Percentiles rank a stretch among this genome's conserved stretches.
These are phyloP conservation scores for Cettia cetti DNA, from an alignment of 2,113 vertebrate genomes.

Conservation along the genomic window DNA sequence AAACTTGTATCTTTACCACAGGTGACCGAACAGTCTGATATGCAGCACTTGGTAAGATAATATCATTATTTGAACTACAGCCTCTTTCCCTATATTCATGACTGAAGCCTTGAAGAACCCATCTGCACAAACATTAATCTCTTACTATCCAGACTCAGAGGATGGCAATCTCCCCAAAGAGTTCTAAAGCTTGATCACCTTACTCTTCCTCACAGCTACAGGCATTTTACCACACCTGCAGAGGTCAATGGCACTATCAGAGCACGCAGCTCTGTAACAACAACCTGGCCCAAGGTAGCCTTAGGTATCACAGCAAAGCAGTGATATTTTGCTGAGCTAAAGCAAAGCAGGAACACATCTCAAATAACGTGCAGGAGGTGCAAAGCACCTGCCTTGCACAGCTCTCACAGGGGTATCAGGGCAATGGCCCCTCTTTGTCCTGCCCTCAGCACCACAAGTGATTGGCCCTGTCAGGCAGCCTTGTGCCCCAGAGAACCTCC, in stretches of 20 bases:
- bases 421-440: neutral
- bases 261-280: neutral
- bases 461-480: neutral
- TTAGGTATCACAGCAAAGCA: neutral
- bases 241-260: neutral
- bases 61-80: neutral
- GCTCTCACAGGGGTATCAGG: neutral
- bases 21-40: neutral
- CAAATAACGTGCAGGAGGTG: neutral
- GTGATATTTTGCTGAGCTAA: neutral
- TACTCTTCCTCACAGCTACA: neutral
- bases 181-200: neutral
- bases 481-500: neutral
- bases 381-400: neutral
- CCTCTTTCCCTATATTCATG: neutral
- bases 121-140: neutral
- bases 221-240: neutral
- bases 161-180: neutral
- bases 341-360: neutral
- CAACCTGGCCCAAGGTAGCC: fast-evolving
- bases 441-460: neutral
- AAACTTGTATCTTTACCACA: neutral
- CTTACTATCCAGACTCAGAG: neutral
- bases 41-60: neutral
- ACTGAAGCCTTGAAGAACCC: neutral